Percentiles rank a stretch among this genome's conserved stretches.
These are phyloP conservation scores for Lepidochrysops patricia DNA, from an alignment of 2,888 invertebrate genomes.

Conservation along the genomic window DNA sequence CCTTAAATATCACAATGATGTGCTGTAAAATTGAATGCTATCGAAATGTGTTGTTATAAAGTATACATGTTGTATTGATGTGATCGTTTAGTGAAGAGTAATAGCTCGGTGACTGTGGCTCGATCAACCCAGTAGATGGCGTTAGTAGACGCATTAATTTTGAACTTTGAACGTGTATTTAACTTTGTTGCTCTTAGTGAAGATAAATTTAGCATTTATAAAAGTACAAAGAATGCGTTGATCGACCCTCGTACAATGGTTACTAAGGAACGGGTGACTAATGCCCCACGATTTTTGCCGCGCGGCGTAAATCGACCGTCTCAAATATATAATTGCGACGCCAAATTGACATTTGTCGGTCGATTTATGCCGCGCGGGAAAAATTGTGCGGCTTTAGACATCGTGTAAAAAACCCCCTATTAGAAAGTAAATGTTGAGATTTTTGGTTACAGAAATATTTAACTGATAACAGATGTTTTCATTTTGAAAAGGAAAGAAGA, in stretches of 20 bases:
- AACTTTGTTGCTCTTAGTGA: neutral
- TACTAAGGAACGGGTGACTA: constrained; percentile 25
- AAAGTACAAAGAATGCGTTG: neutral
- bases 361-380: too few relatives aligned
- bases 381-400: too few relatives aligned
- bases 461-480: too few relatives aligned
- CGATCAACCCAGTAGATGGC: neutral
- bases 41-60: neutral
- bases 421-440: too few relatives aligned
- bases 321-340: too few relatives aligned
- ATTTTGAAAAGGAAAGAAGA: too few relatives aligned
- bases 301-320: neutral
- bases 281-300: constrained; percentile 28
- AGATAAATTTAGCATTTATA: neutral
- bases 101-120: neutral
- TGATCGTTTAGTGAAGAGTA: neutral
- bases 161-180: neutral
- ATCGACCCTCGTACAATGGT: neutral
- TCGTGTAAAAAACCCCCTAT: too few relatives aligned
- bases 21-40: constrained; percentile 4
- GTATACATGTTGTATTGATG: constrained; percentile 3
- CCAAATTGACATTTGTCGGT: too few relatives aligned
- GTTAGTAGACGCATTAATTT: neutral
- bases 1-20: neutral
- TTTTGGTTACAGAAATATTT: too few relatives aligned